These are phyloP conservation scores for Drosophila cognata DNA, from an alignment of 2,888 invertebrate genomes.

Conservation along the genomic window DNA sequence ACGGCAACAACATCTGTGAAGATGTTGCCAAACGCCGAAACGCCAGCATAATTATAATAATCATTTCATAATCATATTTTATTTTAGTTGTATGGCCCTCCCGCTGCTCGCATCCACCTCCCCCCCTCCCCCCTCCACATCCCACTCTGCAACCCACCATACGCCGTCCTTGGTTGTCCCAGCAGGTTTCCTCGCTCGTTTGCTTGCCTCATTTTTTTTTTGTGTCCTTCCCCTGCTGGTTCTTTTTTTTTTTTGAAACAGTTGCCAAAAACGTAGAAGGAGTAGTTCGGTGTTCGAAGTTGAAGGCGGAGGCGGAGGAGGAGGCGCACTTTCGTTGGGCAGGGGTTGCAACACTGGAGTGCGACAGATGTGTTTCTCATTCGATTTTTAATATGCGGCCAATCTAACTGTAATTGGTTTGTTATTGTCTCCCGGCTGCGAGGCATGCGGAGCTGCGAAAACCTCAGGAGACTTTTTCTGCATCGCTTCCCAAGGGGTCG, in stretches of 20 bases:
- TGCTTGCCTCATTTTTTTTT: slow-evolving; percentile 19
- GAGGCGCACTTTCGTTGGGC: background rate
- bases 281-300: slow-evolving; percentile 11
- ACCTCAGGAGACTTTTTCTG: slow-evolving; percentile 79
- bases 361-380: slow-evolving; percentile 85
- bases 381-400: slow-evolving; percentile 85
- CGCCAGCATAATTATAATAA: slow-evolving; percentile 82
- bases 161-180: slow-evolving; percentile 38
- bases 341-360: slow-evolving; percentile 35
- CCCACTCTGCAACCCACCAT: background rate
- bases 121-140: background rate
- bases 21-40: slow-evolving; percentile 67
- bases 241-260: slow-evolving; percentile 58
- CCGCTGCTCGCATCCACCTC: slow-evolving; percentile 49
- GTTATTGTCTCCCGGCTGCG: slow-evolving; percentile 77
- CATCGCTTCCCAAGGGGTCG: slow-evolving; percentile 39
- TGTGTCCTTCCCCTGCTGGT: slow-evolving; percentile 14
- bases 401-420: slow-evolving; percentile 85
- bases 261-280: slow-evolving; percentile 64
- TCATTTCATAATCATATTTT: slow-evolving; percentile 84
- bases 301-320: slow-evolving; percentile 3
- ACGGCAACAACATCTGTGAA: slow-evolving; percentile 82
- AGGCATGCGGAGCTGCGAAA: slow-evolving; percentile 50
- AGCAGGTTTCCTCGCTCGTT: slow-evolving; percentile 54
- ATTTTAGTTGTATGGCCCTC: slow-evolving; percentile 67